Conservation (phyloP, 2,113 vertebrate species). For the Gnathonemus echidnorhynchus region DNA sequence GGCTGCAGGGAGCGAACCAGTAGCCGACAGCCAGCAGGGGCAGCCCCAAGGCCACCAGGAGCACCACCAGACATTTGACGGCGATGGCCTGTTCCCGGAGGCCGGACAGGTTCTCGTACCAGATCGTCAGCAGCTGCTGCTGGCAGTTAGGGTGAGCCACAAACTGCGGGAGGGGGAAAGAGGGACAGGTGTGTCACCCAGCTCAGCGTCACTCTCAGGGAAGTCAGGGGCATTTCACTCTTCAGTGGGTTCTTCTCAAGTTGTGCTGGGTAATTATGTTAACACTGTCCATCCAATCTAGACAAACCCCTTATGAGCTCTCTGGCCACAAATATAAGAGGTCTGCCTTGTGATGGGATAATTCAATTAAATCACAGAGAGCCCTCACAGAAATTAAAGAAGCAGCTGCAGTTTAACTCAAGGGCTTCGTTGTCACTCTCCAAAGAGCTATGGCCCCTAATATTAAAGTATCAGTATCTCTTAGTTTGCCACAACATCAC, state of each 20-base stretch:
- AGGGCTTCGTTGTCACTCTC: not conserved
- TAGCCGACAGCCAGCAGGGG: constrained; percentile 78
- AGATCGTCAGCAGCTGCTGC: constrained; percentile 81
- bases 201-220: not conserved
- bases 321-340: not conserved
- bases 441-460: not conserved
- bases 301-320: not conserved
- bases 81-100: constrained; percentile 74
- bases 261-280: not conserved
- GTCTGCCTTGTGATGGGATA: not conserved
- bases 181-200: not conserved
- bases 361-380: not conserved
- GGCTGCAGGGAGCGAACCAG: constrained; percentile 83
- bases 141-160: constrained; percentile 87
- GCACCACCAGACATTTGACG: constrained; percentile 80
- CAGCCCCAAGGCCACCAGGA: constrained; percentile 77
- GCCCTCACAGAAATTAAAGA: not conserved
- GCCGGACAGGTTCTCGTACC: constrained; percentile 83
- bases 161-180: constrained; percentile 56
- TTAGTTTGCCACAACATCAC: not conserved
- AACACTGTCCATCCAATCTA: not conserved
- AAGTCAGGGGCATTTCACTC: not conserved
- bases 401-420: not conserved
- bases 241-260: not conserved
- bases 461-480: not conserved